Conservation (phyloP, 2,113 vertebrate species). For the Brienomyrus longianalis region DNA sequence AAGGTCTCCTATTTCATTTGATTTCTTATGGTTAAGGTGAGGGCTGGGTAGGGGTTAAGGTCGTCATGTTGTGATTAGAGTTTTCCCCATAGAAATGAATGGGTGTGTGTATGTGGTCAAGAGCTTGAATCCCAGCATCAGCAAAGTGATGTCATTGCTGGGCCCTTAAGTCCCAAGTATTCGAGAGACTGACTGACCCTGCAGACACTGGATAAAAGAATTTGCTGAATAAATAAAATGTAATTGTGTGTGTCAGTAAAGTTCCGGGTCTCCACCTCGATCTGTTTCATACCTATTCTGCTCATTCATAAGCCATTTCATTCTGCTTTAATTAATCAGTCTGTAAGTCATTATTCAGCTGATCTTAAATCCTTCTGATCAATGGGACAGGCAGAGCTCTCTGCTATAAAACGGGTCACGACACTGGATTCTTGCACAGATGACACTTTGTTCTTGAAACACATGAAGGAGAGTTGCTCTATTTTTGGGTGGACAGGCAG, state of each 20-base stretch:
- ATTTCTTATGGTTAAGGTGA: too few species aligned
- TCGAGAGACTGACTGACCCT: neutral
- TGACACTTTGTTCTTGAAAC: conserved; percentile 9
- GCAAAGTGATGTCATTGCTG: neutral
- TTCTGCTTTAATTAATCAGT: neutral
- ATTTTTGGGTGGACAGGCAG: neutral
- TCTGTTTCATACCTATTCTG: neutral
- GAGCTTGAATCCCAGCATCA: neutral
- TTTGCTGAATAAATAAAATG: neutral
- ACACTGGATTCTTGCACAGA: neutral
- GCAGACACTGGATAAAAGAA: neutral
- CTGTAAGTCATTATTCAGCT: neutral
- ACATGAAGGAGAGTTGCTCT: neutral
- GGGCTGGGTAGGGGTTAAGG: too few species aligned
- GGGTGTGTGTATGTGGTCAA: neutral
- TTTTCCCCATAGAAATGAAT: too few species aligned
- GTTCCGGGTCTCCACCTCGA: neutral
- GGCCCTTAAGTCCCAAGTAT: neutral
- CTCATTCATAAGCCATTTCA: neutral
- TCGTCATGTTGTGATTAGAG: too few species aligned
- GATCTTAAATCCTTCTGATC: neutral
- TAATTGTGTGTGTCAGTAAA: neutral
- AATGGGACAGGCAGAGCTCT: neutral
- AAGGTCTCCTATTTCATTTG: too few species aligned
- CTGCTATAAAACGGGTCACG: neutral